Evolutionary conservation across 2,113 vertebrate genomes (phyloP).

Genomic region (Murina feae): DNA sequence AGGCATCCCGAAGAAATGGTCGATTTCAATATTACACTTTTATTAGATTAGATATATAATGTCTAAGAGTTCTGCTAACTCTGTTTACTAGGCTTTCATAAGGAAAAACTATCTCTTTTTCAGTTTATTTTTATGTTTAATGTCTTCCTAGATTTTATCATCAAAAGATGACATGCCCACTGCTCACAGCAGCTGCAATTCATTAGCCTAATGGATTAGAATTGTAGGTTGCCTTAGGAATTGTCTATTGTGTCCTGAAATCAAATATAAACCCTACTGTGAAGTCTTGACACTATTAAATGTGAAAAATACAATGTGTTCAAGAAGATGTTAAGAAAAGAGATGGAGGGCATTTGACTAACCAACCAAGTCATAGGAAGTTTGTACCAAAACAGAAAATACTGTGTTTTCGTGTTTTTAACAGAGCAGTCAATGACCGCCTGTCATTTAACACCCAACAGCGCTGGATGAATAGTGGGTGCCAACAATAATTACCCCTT

Average conservation of each 20-base stretch:
- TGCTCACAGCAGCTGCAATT: constrained; percentile 82
- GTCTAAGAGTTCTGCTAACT: background rate
- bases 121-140: constrained; percentile 74
- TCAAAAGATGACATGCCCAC: constrained; percentile 77
- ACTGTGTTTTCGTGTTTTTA: constrained; percentile 35
- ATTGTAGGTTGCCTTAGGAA: constrained; percentile 81
- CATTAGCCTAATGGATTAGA: constrained; percentile 83
- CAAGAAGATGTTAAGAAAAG: constrained; percentile 53
- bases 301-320: constrained; percentile 74
- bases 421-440: background rate
- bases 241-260: constrained; percentile 78
- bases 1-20: too few relatives aligned
- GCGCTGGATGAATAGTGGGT: background rate
- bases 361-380: constrained; percentile 30
- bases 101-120: constrained; percentile 55
- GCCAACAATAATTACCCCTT: background rate
- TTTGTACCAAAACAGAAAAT: constrained; percentile 30
- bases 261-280: constrained; percentile 79
- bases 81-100: background rate
- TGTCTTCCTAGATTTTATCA: constrained; percentile 71
- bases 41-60: too few relatives aligned
- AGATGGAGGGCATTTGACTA: constrained; percentile 48
- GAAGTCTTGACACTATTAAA: constrained; percentile 77
- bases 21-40: too few relatives aligned
- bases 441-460: background rate